These are phyloP conservation scores for Hyles vespertilio DNA, from an alignment of 1,140 invertebrate species.

Conservation along the genomic window DNA sequence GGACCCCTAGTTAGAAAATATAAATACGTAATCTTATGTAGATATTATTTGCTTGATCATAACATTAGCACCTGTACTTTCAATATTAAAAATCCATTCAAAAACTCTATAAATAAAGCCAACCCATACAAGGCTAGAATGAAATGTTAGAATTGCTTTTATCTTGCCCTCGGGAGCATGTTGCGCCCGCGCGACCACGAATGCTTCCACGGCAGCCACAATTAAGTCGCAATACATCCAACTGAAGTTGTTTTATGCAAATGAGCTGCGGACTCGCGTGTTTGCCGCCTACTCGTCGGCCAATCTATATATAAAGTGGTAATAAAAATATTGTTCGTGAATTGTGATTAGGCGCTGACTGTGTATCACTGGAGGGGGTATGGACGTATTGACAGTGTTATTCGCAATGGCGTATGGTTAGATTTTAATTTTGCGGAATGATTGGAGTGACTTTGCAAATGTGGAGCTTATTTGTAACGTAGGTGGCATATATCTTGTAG, in stretches of 20 bases:
- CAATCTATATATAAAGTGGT: slow-evolving; percentile 45
- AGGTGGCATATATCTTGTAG: no score
- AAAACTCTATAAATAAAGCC: not conserved
- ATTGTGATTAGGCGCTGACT: slow-evolving; percentile 32
- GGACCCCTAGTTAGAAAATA: no score
- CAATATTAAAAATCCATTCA: not conserved
- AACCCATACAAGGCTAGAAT: slow-evolving; percentile 17
- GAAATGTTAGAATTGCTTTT: slow-evolving; percentile 47
- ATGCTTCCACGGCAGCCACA: slow-evolving; percentile 48
- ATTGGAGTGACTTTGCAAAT: no score
- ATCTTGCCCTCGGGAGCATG: slow-evolving; percentile 36
- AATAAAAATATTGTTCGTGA: slow-evolving; percentile 18
- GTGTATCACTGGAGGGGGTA: slow-evolving; percentile 11
- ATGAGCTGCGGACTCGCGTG: slow-evolving; percentile 55
- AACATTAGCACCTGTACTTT: no score
- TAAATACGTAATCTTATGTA: no score
- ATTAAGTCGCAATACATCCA: slow-evolving; percentile 70
- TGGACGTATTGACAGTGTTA: slow-evolving; percentile 10
- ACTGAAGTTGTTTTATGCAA: slow-evolving; percentile 71
- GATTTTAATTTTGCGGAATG: not conserved
- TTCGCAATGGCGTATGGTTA: not conserved
- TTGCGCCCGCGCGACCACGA: slow-evolving; percentile 36
- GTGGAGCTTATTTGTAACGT: no score
- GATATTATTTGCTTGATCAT: no score
- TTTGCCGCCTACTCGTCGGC: slow-evolving; percentile 51